Evolutionary conservation across 2,888 invertebrate genomes (phyloP).

Genomic region (Andrena chrysosceles): DNA sequence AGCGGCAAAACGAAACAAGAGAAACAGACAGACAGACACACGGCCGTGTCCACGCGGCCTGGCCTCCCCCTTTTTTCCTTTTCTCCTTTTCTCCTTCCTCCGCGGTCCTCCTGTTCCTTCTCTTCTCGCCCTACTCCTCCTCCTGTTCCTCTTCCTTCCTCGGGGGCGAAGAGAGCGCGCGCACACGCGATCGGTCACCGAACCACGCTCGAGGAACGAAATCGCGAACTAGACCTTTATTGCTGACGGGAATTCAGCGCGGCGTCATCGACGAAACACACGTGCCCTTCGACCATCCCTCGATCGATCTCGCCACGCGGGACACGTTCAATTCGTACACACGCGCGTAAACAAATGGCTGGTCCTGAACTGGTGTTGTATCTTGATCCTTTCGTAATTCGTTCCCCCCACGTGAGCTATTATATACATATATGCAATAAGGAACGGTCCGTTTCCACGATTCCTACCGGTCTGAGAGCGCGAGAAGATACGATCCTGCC

Average conservation of each 20-base stretch:
- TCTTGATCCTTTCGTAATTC: background rate
- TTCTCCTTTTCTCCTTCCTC: slow-evolving; percentile 46
- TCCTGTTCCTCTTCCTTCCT: slow-evolving; percentile 39
- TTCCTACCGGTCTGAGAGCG: background rate
- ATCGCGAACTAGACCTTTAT: slow-evolving; percentile 32
- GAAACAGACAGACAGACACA: slow-evolving; percentile 63
- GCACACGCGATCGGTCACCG: slow-evolving; percentile 61
- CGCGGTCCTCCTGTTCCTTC: slow-evolving; percentile 44
- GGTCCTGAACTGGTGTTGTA: background rate
- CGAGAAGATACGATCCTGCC: slow-evolving; percentile 1
- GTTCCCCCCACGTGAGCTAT: background rate
- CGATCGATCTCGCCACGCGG: slow-evolving; percentile 9
- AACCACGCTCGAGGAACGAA: slow-evolving; percentile 63
- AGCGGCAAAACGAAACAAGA: slow-evolving; percentile 69
- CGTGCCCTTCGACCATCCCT: slow-evolving; percentile 23
- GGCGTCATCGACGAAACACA: slow-evolving; percentile 1
- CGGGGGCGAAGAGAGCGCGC: slow-evolving; percentile 20
- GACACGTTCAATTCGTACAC: slow-evolving; percentile 2
- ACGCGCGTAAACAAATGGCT: slow-evolving; percentile 31
- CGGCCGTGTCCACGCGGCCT: slow-evolving; percentile 75
- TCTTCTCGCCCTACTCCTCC: slow-evolving; percentile 61
- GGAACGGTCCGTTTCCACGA: background rate
- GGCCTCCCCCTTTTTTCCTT: slow-evolving; percentile 51
- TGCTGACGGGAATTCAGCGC: slow-evolving; percentile 11
- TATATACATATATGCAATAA: slow-evolving; percentile 1